Evolutionary conservation across 2,888 invertebrate species (phyloP).

Genomic region (Pseudoips prasinana): DNA sequence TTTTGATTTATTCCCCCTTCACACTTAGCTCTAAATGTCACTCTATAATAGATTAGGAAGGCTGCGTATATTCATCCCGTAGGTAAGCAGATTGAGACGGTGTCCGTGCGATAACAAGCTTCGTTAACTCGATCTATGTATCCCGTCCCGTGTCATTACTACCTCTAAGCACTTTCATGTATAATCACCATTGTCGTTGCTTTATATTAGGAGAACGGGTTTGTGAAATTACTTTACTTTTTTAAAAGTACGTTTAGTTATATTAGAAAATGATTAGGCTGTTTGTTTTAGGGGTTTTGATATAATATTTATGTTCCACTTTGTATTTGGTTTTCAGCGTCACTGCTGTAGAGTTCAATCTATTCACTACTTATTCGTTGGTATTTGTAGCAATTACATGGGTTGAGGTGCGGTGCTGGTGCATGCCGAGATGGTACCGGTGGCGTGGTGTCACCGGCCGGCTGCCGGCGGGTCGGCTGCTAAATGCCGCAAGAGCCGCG

Average conservation of each 20-base stretch:
- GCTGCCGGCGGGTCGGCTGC: slow-evolving; percentile 62
- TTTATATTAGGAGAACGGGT: not conserved
- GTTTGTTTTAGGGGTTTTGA: too few species aligned
- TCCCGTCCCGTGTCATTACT: slow-evolving; percentile 33
- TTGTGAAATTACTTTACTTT: not conserved
- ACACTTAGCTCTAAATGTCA: not conserved
- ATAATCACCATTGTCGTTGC: slow-evolving; percentile 13
- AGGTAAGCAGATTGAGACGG: slow-evolving; percentile 53
- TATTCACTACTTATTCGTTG: too few species aligned
- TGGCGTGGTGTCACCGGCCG: slow-evolving; percentile 31
- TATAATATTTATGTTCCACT: too few species aligned
- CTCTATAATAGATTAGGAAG: slow-evolving; percentile 1
- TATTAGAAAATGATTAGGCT: too few species aligned
- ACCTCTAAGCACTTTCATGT: slow-evolving; percentile 8
- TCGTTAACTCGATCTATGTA: slow-evolving; percentile 54
- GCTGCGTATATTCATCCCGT: slow-evolving; percentile 38
- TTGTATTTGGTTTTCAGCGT: too few species aligned
- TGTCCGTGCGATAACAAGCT: slow-evolving; percentile 49
- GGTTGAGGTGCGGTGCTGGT: too few species aligned
- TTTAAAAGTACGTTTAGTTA: too few species aligned
- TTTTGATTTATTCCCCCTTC: not conserved
- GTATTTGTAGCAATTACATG: too few species aligned
- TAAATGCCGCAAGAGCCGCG: slow-evolving; percentile 75
- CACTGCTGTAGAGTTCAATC: too few species aligned
- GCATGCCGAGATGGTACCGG: too few species aligned